phyloP scores from a whole-genome alignment of 2,888 invertebrate species.

The Rhagonycha lutea region DNA sequence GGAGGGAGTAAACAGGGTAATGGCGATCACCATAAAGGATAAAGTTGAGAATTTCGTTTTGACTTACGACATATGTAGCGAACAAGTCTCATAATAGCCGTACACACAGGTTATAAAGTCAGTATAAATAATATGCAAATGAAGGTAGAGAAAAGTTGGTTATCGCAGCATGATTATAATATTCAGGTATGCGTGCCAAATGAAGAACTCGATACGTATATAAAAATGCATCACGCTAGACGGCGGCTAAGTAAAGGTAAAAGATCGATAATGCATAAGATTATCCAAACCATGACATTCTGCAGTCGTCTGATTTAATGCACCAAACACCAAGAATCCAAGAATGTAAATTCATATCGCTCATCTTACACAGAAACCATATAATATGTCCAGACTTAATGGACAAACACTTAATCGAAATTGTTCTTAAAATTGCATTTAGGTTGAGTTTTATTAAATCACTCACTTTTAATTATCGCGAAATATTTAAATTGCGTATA shows the following conservation, averaged over 20 bases:
- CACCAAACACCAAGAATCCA: constrained; percentile 21
- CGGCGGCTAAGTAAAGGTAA: constrained; percentile 21
- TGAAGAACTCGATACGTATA: constrained; percentile 29
- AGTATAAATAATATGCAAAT: constrained; percentile 44
- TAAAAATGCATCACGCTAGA: constrained; percentile 30
- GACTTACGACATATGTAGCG: constrained; percentile 38
- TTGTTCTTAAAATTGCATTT: background rate
- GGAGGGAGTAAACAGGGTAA: constrained; percentile 15
- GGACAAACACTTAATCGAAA: background rate
- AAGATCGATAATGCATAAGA: constrained; percentile 28
- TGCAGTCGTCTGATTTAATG: constrained; percentile 31
- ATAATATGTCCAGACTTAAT: constrained; percentile 1
- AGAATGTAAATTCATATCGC: constrained; percentile 28
- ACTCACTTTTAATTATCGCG: constrained; percentile 32
- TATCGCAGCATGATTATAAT: constrained; percentile 32
- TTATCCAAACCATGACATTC: constrained; percentile 24
- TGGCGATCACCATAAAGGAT: constrained; percentile 24
- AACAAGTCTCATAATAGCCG: constrained; percentile 36
- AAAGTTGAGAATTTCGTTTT: constrained; percentile 29
- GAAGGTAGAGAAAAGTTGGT: constrained; percentile 34
- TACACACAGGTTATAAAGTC: constrained; percentile 40
- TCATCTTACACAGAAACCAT: background rate
- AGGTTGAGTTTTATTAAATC: constrained; percentile 5
- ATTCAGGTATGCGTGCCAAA: constrained; percentile 32
- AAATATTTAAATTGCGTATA: constrained; percentile 50